Evolutionary conservation across 2,888 invertebrate species (phyloP).

Genomic region (Myopa testacea): DNA sequence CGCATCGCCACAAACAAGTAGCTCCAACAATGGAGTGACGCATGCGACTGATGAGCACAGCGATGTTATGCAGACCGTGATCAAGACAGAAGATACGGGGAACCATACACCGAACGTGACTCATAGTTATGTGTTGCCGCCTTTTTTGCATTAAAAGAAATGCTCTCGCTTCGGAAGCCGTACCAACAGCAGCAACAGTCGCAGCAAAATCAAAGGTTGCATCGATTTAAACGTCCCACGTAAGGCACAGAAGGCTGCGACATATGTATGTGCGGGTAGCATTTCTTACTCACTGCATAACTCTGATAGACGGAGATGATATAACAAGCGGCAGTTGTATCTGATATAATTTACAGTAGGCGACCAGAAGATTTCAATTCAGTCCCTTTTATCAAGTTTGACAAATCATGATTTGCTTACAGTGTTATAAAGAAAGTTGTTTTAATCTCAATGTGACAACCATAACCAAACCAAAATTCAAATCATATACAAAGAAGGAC

Average conservation of each 20-base stretch:
- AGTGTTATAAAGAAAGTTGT: not conserved
- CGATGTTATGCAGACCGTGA: slow-evolving; percentile 63
- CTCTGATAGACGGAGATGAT: not conserved
- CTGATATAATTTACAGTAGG: too few relatives aligned
- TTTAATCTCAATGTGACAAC: too few relatives aligned
- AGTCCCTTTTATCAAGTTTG: not conserved
- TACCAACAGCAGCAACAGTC: slow-evolving; percentile 51
- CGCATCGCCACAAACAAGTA: slow-evolving; percentile 34
- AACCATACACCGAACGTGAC: slow-evolving; percentile 55
- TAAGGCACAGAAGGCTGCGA: not conserved
- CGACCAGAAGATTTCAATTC: not conserved
- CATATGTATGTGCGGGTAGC: slow-evolving; percentile 25
- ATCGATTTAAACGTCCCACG: slow-evolving; percentile 55
- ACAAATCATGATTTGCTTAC: not conserved
- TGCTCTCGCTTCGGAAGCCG: slow-evolving; percentile 66
- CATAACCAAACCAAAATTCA: too few relatives aligned
- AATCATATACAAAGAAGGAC: too few relatives aligned
- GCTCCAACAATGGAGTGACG: slow-evolving; percentile 12
- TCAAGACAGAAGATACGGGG: slow-evolving; percentile 65
- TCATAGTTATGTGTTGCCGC: slow-evolving; percentile 68
- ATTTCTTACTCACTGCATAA: slow-evolving; percentile 21
- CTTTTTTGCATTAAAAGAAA: slow-evolving; percentile 69
- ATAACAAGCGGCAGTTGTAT: too few relatives aligned
- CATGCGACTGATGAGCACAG: slow-evolving; percentile 56
- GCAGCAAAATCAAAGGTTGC: slow-evolving; percentile 21